These are phyloP conservation scores for Lophotis ruficrista DNA, from an alignment of 2,113 vertebrate genomes.

Conservation along the genomic window DNA sequence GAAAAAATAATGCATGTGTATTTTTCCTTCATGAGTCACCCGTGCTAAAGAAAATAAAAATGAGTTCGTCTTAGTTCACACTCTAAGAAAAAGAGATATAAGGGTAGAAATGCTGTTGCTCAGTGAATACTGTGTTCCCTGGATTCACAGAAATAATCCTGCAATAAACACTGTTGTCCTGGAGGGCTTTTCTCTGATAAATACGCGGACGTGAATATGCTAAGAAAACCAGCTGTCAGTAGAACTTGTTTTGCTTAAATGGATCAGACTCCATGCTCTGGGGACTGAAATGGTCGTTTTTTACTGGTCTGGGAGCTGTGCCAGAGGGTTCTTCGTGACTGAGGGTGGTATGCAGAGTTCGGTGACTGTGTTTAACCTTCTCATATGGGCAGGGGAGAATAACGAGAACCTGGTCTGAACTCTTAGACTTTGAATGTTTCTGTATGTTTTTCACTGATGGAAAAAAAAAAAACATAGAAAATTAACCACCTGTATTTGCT, in stretches of 20 bases:
- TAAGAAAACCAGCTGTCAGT: slow-evolving; percentile 72
- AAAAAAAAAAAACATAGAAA: background rate
- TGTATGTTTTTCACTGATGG: slow-evolving; percentile 3
- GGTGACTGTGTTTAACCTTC: slow-evolving; percentile 71
- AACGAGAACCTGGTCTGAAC: slow-evolving; percentile 61
- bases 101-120: slow-evolving; percentile 52
- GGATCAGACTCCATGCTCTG: slow-evolving; percentile 44
- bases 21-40: background rate
- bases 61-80: slow-evolving; percentile 11
- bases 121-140: slow-evolving; percentile 52
- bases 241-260: slow-evolving; percentile 72
- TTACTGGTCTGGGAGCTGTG: slow-evolving; percentile 74
- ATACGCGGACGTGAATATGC: slow-evolving; percentile 55
- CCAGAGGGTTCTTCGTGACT: slow-evolving; percentile 76
- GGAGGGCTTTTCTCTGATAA: slow-evolving; percentile 64
- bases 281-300: slow-evolving; percentile 60
- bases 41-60: background rate
- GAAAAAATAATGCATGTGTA: background rate
- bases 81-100: slow-evolving; percentile 37
- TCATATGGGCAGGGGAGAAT: background rate
- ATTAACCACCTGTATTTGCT: slow-evolving; percentile 6
- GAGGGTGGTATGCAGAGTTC: slow-evolving; percentile 71
- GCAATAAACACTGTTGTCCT: slow-evolving; percentile 74
- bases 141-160: slow-evolving; percentile 72
- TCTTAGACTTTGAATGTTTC: background rate